Evolutionary conservation across 2,888 invertebrate species (phyloP), one percentile per base, ranked within the genome.

Genomic region (Tachystola acroxantha): DNA sequence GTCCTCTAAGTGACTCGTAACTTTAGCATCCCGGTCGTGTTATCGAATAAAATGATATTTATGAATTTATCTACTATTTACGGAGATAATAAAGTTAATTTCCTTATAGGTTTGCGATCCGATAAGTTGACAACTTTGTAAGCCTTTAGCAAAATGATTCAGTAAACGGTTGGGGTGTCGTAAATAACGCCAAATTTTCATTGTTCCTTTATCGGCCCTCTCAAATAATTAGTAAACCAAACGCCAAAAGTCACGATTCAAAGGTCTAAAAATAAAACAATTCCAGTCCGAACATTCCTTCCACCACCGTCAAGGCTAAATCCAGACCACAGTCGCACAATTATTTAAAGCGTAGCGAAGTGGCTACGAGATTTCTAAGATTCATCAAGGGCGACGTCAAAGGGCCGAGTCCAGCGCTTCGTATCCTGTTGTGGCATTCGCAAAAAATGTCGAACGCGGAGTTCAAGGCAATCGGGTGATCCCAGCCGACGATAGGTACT

Each of bases 381-480:
- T 53, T 53, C 60, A 67, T 64, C 78, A 82, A 81, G 81, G 82
- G 74, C 78, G 69, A 59, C 71, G 53, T 68, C 60, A 64, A 64
- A 76, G 80, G 80, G 76, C 71, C 66, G 47, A 44, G 36, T 49
- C 46, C 50, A 62, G 55, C 53, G 59, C 62, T 57, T 57, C 62
- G 73, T 76, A 82, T 84, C 82, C 84, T 81, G 82, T 74, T 80
- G 73, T 65, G 58, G 64, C 57, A 54, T 62, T 56, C 58, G 76
- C 80, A 84, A 85, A 85, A 86, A 85, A 82, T 74, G 67, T 74
- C 70, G 78, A 77, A 65, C 68, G 70, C 54, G 56, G 66, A 85
- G 85, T 85, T 86, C 85, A 86, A 86, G 85, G 85, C 69, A 43
- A 85, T 64, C 85, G 60, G 71, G 78, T 76, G 73, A 62, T 80